These are phyloP conservation scores for Hoplias malabaricus DNA, from an alignment of 2,113 vertebrate genomes.

Conservation along the genomic window DNA sequence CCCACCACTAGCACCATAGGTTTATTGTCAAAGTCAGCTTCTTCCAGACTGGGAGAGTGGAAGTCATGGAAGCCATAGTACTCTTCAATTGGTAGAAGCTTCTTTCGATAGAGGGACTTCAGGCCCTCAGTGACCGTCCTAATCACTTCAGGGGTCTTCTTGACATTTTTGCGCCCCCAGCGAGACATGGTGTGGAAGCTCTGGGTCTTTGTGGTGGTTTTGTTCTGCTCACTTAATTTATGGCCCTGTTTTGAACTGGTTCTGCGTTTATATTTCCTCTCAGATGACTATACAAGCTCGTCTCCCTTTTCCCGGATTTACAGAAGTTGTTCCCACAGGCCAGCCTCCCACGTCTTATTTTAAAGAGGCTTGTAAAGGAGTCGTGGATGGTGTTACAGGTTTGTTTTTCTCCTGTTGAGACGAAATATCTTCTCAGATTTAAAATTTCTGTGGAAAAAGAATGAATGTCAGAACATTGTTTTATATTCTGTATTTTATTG, in stretches of 20 bases:
- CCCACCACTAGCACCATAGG: constrained; percentile 94
- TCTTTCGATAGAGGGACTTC: constrained; percentile 82
- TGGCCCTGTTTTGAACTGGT: constrained; percentile 26
- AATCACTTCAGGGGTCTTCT: constrained; percentile 83
- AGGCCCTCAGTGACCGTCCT: constrained; percentile 86
- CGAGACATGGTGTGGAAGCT: constrained; percentile 80
- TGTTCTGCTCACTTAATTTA: constrained; percentile 28
- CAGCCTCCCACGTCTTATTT: constrained; percentile 25
- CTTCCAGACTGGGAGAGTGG: constrained; percentile 85
- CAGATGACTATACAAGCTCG: constrained; percentile 46
- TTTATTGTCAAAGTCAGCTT: constrained; percentile 91
- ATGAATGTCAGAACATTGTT: not conserved
- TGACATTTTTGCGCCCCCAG: constrained; percentile 82
- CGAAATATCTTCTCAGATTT: not conserved
- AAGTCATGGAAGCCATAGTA: constrained; percentile 87
- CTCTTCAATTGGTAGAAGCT: constrained; percentile 86
- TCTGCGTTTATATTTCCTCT: constrained; percentile 55
- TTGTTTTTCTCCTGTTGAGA: not conserved
- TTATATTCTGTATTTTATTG: too few relatives aligned
- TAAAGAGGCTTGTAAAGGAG: constrained; percentile 22
- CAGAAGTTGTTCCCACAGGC: constrained; percentile 51
- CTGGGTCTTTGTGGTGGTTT: constrained; percentile 24
- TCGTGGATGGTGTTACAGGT: not conserved
- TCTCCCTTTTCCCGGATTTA: constrained; percentile 70
- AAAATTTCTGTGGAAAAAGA: not conserved